Conservation (phyloP, 2,113 vertebrate species). For the Azemiops feae region DNA sequence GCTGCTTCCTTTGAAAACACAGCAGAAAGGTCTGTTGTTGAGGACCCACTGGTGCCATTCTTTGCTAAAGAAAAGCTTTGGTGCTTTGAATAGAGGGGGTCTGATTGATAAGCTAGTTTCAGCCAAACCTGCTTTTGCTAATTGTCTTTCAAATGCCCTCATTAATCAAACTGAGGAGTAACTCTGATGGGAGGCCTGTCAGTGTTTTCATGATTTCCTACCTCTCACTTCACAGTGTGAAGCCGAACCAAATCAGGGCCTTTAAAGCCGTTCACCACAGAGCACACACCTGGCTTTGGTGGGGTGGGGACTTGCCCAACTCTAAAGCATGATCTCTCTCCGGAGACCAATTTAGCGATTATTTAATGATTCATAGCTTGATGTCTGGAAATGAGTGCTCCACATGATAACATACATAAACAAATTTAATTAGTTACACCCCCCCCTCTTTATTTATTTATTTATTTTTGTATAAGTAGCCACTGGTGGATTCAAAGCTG, state of each 20-base stretch:
- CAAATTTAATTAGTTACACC: slow-evolving; percentile 93
- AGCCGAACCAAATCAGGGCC: slow-evolving; percentile 72
- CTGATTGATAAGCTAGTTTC: slow-evolving; percentile 93
- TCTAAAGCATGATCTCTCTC: slow-evolving; percentile 70
- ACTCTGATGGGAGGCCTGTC: slow-evolving; percentile 82
- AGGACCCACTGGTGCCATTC: slow-evolving; percentile 66
- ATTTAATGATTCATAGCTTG: slow-evolving; percentile 94
- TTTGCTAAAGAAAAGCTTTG: slow-evolving; percentile 55
- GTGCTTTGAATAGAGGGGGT: slow-evolving; percentile 80
- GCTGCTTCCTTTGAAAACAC: slow-evolving; percentile 24
- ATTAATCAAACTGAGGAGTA: slow-evolving; percentile 88
- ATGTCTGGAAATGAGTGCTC: slow-evolving; percentile 88
- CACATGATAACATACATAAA: slow-evolving; percentile 93
- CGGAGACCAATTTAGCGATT: slow-evolving; percentile 90
- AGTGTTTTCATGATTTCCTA: slow-evolving; percentile 70
- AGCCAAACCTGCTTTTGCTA: slow-evolving; percentile 92
- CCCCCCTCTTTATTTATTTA: slow-evolving; percentile 12
- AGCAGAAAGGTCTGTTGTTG: slow-evolving; percentile 37
- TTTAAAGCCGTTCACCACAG: slow-evolving; percentile 78
- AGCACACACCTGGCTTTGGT: slow-evolving; percentile 84
- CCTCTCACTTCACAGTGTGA: slow-evolving; percentile 85
- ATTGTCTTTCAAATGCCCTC: slow-evolving; percentile 99
- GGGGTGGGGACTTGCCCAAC: slow-evolving; percentile 64
- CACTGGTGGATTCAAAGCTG: slow-evolving; percentile 67
- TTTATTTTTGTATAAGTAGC: slow-evolving; percentile 71